Evolutionary conservation across 2,797 vertebrate genomes (phyloP), one percentile per base, ranked within the genome.

Genomic region (Ptychobarbus kaznakovi): DNA sequence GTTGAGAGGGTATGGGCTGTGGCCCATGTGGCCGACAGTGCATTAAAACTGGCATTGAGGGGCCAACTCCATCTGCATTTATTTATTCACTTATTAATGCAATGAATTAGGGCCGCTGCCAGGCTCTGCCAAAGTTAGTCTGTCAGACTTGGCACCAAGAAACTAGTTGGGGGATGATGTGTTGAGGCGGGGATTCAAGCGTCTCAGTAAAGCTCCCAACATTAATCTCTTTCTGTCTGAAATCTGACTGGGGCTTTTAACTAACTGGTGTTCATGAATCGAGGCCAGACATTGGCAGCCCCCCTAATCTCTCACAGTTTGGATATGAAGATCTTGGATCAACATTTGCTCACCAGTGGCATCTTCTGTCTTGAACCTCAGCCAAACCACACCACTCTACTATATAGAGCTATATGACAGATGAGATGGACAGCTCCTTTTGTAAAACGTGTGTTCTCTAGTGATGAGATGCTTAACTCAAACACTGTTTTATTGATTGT

Each of bases 61-160:
- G 89, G 87, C 85, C 86, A 88, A 90, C 86, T 91, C 90, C 90
- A 92, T 95, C 89, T 93, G 91, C 90, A 92, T 93, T 92, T 92
- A 93, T 93, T 91, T 91, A 92, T 94, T 91, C 87, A 90, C 83
- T 93, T 92, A 89, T 93, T 94, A 91, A 90, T 91, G 90, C 90
- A 53, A 91, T 90, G 93, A 94, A 93, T 94, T 92, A 92, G 89
- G 92, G 87, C 42, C 81, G 84, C 90, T 91, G 77, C 85, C 92
- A 85, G 92, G 86, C 76, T 66, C 61, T 87, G 88, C 91, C 91
- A 93, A 90, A 91, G 84, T 87, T 58, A 80, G 83, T 88, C 85
- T 88, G 84, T 75, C 86, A 87, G 80, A 56, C 74, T 84, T 89
- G 90, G 90, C 89, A 86, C 65, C 53, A 69, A 74, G 46, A 58